Percentiles rank a stretch among this genome's conserved stretches.
Evolutionary conservation across 2,113 vertebrate genomes (phyloP).

Genomic region (Ceyx melanurus): DNA sequence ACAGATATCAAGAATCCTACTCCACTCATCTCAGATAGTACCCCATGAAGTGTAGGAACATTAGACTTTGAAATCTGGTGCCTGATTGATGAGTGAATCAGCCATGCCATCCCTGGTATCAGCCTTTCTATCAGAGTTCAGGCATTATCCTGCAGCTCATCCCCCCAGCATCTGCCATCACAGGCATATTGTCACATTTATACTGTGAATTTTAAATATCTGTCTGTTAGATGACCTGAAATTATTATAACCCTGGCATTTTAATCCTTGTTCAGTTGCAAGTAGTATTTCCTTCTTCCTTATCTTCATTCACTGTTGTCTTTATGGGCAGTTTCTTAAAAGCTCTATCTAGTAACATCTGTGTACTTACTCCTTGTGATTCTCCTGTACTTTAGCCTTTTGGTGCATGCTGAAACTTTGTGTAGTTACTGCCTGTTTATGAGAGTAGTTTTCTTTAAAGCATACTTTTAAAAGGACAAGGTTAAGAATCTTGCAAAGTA

Average conservation of each 20-base stretch:
- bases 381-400: conserved; percentile 3
- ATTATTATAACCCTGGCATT: not conserved
- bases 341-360: not conserved
- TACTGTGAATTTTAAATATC: conserved; percentile 6
- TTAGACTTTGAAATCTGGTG: not conserved
- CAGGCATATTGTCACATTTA: not conserved
- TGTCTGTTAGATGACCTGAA: conserved; percentile 2
- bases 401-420: conserved; percentile 38
- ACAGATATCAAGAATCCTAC: not conserved
- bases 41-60: not conserved
- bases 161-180: not conserved
- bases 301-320: not conserved
- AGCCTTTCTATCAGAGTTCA: not conserved
- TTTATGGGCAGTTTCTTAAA: not conserved
- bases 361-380: not conserved
- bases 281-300: not conserved
- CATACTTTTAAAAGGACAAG: not conserved
- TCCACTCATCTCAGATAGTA: not conserved
- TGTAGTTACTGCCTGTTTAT: not conserved
- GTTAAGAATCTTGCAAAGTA: conserved; percentile 30
- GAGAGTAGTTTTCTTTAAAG: conserved; percentile 38
- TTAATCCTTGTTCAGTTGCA: not conserved
- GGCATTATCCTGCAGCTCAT: not conserved
- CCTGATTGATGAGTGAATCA: not conserved
- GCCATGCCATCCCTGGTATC: not conserved